phyloP scores from a whole-genome alignment of 2,888 invertebrate genomes.

The Embidobia sp. region DNA sequence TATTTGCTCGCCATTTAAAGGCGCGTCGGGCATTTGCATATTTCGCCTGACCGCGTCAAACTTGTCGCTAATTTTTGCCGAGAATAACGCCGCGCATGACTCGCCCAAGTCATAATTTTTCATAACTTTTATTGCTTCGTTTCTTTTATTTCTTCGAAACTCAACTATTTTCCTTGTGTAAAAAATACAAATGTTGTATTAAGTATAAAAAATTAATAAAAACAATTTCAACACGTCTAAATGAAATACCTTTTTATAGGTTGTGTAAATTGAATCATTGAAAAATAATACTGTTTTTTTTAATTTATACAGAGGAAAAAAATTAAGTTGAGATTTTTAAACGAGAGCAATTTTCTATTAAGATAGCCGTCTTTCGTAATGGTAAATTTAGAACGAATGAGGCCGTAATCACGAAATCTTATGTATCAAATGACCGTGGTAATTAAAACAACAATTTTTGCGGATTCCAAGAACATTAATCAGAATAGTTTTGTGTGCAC shows the following conservation, averaged over 20 bases:
- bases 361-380: no score
- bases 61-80: conserved; percentile 46
- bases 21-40: conserved; percentile 49
- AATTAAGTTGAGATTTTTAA: no score
- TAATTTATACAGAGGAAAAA: no score
- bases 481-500: conserved; percentile 49
- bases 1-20: conserved; percentile 52
- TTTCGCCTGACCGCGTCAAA: conserved; percentile 48
- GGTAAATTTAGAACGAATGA: background rate
- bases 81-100: conserved; percentile 20
- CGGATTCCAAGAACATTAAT: conserved; percentile 52
- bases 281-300: no score
- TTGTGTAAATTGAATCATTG: no score
- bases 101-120: conserved; percentile 32
- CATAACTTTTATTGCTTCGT: conserved; percentile 17
- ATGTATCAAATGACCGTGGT: conserved; percentile 36
- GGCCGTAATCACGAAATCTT: conserved; percentile 31
- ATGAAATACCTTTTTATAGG: no score
- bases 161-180: no score
- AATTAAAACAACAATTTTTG: conserved; percentile 58
- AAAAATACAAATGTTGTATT: no score
- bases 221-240: no score
- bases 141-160: conserved; percentile 4
- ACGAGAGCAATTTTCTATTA: background rate
- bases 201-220: no score